These are phyloP conservation scores for Sipha maydis DNA, from an alignment of 2,888 invertebrate genomes.

Conservation along the genomic window DNA sequence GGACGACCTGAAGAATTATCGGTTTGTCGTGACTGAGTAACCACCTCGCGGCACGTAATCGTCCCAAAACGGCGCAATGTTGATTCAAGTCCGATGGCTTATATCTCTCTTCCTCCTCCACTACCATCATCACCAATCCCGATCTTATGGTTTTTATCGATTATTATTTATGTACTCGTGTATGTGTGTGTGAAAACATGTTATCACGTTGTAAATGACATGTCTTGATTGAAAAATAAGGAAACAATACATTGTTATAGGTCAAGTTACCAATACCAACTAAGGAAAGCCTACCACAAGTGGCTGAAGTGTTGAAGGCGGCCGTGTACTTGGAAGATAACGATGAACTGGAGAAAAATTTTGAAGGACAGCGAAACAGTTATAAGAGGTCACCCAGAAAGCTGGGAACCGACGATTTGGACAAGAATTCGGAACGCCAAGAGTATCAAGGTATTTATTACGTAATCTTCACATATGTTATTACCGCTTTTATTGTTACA, in stretches of 20 bases:
- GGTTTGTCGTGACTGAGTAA: constrained; percentile 58
- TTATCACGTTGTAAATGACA: constrained; percentile 20
- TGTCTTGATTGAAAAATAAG: not conserved
- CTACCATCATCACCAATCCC: too few species aligned
- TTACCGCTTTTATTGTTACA: not conserved
- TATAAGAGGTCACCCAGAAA: constrained; percentile 44
- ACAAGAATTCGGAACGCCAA: constrained; percentile 68
- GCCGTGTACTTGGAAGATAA: constrained; percentile 69
- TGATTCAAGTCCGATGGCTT: constrained; percentile 27
- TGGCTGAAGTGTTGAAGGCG: constrained; percentile 72
- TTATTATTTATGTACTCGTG: not conserved
- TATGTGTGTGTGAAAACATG: not conserved
- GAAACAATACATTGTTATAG: constrained; percentile 23
- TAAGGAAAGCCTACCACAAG: constrained; percentile 65
- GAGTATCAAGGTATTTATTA: constrained; percentile 70
- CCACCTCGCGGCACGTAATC: constrained; percentile 58
- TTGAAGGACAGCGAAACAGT: constrained; percentile 46
- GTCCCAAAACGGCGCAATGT: constrained; percentile 50
- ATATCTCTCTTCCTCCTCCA: not conserved
- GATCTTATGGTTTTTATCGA: too few species aligned
- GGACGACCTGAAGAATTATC: constrained; percentile 54
- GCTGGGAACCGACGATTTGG: constrained; percentile 67
- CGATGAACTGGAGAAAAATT: constrained; percentile 63
- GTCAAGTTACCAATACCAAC: constrained; percentile 64
- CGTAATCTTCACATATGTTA: too few species aligned